A percentile compares a stretch with the other conserved stretches of the same genome.
Conservation (phyloP, 1,140 invertebrate species). For the Lanistes nyassanus region DNA sequence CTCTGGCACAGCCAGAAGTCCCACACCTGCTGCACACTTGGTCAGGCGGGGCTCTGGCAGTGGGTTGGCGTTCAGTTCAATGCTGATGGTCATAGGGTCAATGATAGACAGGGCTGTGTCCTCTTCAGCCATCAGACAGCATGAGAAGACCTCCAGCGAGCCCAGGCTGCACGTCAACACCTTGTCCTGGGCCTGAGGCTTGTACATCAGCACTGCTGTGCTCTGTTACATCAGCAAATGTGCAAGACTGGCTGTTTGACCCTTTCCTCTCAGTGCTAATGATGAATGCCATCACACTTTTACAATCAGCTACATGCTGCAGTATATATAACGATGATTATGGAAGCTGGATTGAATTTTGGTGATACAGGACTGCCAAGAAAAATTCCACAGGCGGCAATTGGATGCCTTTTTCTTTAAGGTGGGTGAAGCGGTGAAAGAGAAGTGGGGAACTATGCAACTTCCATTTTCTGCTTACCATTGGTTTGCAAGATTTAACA, state of each 20-base stretch:
- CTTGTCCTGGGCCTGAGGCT: conserved; percentile 77
- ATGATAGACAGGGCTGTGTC: conserved; percentile 96
- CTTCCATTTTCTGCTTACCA: too few relatives aligned
- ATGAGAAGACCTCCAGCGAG: conserved; percentile 93
- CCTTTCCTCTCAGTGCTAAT: too few relatives aligned
- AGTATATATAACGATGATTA: conserved; percentile 10
- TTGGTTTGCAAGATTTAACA: too few relatives aligned
- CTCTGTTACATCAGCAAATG: conserved; percentile 70
- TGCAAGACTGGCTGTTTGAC: background rate
- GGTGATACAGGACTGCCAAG: too few relatives aligned
- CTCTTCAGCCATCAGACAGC: conserved; percentile 89
- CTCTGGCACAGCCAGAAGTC: conserved; percentile 65
- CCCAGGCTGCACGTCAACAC: conserved; percentile 88
- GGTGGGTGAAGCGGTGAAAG: too few relatives aligned
- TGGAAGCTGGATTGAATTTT: too few relatives aligned
- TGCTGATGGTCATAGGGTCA: conserved; percentile 86
- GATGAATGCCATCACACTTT: too few relatives aligned
- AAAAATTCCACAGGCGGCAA: too few relatives aligned
- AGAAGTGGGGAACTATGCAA: too few relatives aligned
- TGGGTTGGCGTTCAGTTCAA: conserved; percentile 63
- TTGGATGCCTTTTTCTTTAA: too few relatives aligned
- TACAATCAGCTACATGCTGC: background rate
- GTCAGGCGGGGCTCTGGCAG: conserved; percentile 37
- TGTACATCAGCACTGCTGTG: conserved; percentile 86
- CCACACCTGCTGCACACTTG: conserved; percentile 25